Base-by-base conservation (phyloP, 2,888 invertebrate genomes). In the Ceraclea dissimilis region DNA sequence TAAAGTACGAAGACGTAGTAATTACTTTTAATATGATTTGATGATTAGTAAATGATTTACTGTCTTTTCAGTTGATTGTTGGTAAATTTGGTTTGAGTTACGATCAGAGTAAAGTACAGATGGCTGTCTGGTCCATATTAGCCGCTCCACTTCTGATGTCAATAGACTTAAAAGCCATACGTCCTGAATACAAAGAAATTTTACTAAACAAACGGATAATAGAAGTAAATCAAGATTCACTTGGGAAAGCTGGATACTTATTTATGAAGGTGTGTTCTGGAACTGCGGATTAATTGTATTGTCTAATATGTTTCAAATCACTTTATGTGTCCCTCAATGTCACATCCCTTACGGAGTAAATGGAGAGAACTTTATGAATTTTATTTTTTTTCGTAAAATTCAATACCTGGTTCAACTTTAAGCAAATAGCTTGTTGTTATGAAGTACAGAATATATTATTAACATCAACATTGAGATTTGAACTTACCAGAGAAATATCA, bases 91-190 rank as follows among this genome's bases (percentile, higher is more conserved):
- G 82, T 1, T 67, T 85, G 10, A 84, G 83, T 64, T 76, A 78
- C 58, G 84, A 85, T 60, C 85, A 88, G 70, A 79, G 83, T 62
- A 79, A 80, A 67, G 73, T 80, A 1, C 88, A 88, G 73, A 86
- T 88, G 85, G 85, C 85, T 1, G 71, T 88, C 58, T 88, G 88
- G 88, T 76, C 85, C 1, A 71, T 88, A 47, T 73, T 88, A 69
- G 85, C 87, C 1, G 82, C 86, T 1, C 88, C 88, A 1, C 68
- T 88, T 6, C 73, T 88, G 21, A 84, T 88, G 80, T 87, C 87
- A 0, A 80, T 77, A 44, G 86, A 88, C 70, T 73, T 88, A 55
- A 69, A 79, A 13, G 70, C 69, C n/a, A 79, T 88, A 17, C 69
- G 71, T 13, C 74, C 77, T 0, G 76, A 79, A 65, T 79, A 81